A percentile compares a stretch with the other conserved stretches of the same genome.
Evolutionary conservation across 2,797 vertebrate genomes (phyloP).

Genomic region (Anas bernieri): DNA sequence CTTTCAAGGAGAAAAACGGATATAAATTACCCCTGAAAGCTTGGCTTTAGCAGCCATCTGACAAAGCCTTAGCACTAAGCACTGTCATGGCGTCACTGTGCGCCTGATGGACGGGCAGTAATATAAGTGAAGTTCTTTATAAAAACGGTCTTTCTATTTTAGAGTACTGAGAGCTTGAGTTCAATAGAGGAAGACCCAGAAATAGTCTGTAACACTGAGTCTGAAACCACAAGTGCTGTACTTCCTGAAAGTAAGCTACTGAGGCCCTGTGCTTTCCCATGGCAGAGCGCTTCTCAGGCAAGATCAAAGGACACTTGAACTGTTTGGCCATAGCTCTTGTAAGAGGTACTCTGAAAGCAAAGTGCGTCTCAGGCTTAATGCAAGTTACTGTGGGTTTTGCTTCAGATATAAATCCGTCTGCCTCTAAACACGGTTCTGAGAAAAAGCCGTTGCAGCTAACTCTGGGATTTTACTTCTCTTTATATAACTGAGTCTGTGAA

Average conservation of each 20-base stretch:
- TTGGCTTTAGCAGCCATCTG: background rate
- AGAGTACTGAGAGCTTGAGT: background rate
- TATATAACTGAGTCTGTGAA: background rate
- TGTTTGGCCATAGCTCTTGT: background rate
- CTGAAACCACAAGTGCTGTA: background rate
- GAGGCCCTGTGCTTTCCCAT: background rate
- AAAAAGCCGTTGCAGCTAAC: background rate
- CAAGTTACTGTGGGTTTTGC: background rate
- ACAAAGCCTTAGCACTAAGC: background rate
- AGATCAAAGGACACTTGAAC: conserved; percentile 31
- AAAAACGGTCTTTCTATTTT: background rate
- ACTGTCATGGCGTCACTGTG: background rate
- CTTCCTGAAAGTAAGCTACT: background rate
- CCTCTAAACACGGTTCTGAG: background rate
- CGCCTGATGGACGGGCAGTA: background rate
- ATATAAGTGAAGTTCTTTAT: background rate
- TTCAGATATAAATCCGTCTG: background rate
- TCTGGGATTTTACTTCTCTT: background rate
- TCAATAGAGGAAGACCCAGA: background rate
- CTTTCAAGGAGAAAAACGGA: background rate
- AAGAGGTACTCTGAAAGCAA: conserved; percentile 10
- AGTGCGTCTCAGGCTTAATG: background rate
- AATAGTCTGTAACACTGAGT: background rate
- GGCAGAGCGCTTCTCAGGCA: background rate
- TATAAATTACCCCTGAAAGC: background rate